Evolutionary conservation across 2,888 invertebrate species (phyloP).

Genomic region (Archips crataeganus): DNA sequence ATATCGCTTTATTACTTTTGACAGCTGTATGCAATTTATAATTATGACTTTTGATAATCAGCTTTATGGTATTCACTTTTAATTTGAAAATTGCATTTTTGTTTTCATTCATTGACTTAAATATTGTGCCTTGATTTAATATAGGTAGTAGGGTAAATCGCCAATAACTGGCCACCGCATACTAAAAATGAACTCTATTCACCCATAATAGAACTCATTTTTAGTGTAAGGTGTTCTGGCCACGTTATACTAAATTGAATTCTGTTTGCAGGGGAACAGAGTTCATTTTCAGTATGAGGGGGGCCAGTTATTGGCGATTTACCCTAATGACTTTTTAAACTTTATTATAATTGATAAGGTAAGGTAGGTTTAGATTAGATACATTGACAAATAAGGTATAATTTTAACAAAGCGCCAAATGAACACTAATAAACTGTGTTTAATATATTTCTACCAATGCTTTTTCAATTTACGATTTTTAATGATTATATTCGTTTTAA

Average conservation of each 20-base stretch:
- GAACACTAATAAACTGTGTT: not conserved
- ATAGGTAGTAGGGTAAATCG: not conserved
- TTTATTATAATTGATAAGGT: not conserved
- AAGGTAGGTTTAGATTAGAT: not conserved
- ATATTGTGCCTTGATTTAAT: not conserved
- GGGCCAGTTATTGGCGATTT: too few relatives aligned
- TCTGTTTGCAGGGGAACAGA: too few relatives aligned
- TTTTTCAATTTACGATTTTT: too few relatives aligned
- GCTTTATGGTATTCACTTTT: not conserved
- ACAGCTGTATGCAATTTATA: conserved; percentile 30
- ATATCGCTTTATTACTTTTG: conserved; percentile 8
- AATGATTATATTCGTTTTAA: too few relatives aligned
- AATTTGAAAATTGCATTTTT: not conserved
- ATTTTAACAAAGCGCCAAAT: not conserved
- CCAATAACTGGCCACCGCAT: too few relatives aligned
- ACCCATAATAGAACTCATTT: too few relatives aligned
- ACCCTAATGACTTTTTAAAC: not conserved
- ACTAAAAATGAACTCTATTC: too few relatives aligned
- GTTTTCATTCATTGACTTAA: not conserved
- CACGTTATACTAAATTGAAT: too few relatives aligned
- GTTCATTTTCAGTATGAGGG: too few relatives aligned
- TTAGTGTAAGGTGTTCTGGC: too few relatives aligned
- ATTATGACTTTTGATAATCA: not conserved
- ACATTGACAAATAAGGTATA: not conserved
- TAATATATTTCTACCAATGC: too few relatives aligned